phyloP scores from a whole-genome alignment of 2,888 invertebrate genomes.

The Craniophora ligustri region DNA sequence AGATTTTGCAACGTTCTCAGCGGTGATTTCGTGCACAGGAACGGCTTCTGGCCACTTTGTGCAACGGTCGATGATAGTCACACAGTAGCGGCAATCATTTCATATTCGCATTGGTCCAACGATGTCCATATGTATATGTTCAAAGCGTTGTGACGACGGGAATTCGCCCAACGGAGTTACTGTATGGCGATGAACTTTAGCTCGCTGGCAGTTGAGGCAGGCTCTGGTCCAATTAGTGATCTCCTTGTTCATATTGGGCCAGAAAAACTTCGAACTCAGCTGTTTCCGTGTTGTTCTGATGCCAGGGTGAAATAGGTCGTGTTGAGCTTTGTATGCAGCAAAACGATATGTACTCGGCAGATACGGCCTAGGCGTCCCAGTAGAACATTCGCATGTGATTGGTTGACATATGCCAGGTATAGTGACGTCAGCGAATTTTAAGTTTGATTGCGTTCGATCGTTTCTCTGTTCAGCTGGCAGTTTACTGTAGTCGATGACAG shows the following conservation, averaged over 20 bases:
- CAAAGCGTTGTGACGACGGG: too few relatives aligned
- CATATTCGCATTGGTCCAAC: too few relatives aligned
- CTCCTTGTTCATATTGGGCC: constrained; percentile 8
- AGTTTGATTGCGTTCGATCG: neutral
- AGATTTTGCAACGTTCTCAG: neutral
- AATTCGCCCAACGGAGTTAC: neutral
- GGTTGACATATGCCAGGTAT: neutral
- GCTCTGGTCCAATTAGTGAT: constrained; percentile 2
- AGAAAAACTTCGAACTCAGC: constrained; percentile 3
- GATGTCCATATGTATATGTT: too few relatives aligned
- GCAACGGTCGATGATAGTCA: constrained; percentile 7
- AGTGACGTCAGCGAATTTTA: neutral
- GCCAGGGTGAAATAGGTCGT: constrained; percentile 14
- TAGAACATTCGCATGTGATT: constrained; percentile 23
- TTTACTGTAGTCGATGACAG: constrained; percentile 5
- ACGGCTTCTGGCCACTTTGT: constrained; percentile 10
- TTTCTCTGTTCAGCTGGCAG: neutral
- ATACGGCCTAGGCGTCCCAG: constrained; percentile 8
- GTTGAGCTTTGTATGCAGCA: constrained; percentile 30
- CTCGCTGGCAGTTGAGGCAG: constrained; percentile 5
- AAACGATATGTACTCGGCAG: constrained; percentile 14
- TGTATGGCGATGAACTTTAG: constrained; percentile 3
- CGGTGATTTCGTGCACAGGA: neutral
- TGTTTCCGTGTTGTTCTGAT: constrained; percentile 1
- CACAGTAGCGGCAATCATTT: neutral